Percentiles rank a stretch among this genome's conserved stretches.
Evolutionary conservation across 2,888 invertebrate genomes (phyloP).

Genomic region (Scaptomyza tumidula): DNA sequence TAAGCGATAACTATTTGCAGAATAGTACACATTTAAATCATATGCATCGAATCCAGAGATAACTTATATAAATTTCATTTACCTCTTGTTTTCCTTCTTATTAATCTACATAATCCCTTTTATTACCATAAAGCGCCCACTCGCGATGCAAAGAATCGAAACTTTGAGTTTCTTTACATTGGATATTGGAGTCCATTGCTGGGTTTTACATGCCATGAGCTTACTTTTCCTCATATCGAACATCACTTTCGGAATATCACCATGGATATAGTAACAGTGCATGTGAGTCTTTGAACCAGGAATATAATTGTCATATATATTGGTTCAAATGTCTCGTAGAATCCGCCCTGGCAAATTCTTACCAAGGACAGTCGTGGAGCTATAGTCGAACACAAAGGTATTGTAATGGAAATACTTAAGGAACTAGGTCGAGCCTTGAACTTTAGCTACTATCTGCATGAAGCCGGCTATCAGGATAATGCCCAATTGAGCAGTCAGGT

Average conservation of each 20-base stretch:
- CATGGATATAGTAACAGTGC: conserved; percentile 90
- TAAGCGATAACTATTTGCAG: conserved; percentile 15
- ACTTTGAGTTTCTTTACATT: conserved; percentile 85
- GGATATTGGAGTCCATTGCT: conserved; percentile 91
- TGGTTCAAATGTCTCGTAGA: conserved; percentile 85
- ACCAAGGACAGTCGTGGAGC: conserved; percentile 85
- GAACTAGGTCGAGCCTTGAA: conserved; percentile 91
- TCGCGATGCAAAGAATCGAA: conserved; percentile 63
- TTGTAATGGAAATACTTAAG: conserved; percentile 92
- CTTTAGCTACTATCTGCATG: conserved; percentile 87
- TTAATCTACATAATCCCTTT: no score
- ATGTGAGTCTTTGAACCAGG: conserved; percentile 86
- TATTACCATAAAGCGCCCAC: conserved; percentile 29
- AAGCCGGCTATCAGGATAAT: conserved; percentile 57
- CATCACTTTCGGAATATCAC: conserved; percentile 91
- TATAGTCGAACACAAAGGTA: conserved; percentile 87
- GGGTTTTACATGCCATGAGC: conserved; percentile 88
- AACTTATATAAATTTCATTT: no score
- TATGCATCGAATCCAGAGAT: no score
- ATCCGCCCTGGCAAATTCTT: conserved; percentile 94
- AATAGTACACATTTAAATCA: no score
- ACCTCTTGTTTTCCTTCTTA: no score
- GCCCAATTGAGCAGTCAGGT: conserved; percentile 14
- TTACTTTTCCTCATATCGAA: conserved; percentile 91
- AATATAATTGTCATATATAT: conserved; percentile 56